phyloP scores from a whole-genome alignment of 2,113 vertebrate species.

The Istiophorus platypterus region DNA sequence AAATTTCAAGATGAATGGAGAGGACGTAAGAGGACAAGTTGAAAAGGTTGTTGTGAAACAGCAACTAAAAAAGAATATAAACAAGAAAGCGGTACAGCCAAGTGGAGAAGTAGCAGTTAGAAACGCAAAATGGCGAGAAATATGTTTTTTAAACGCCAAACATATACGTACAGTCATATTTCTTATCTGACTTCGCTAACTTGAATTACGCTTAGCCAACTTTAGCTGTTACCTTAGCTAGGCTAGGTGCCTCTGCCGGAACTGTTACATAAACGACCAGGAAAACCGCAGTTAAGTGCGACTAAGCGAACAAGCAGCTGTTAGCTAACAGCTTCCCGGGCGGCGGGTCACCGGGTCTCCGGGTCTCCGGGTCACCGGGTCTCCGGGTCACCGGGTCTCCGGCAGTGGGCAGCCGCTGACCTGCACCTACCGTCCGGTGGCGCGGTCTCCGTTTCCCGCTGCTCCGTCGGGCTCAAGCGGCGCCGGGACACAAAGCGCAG shows the following conservation, averaged over 20 bases:
- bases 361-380: too few species aligned
- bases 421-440: too few species aligned
- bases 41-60: too few species aligned
- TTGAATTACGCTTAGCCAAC: neutral
- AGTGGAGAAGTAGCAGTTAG: too few species aligned
- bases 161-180: neutral
- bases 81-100: too few species aligned
- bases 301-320: neutral
- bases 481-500: neutral
- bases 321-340: neutral
- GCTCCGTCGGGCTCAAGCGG: neutral
- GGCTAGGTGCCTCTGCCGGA: neutral
- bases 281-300: neutral
- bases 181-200: neutral
- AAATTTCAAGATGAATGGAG: too few species aligned
- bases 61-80: too few species aligned
- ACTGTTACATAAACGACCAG: neutral
- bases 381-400: too few species aligned
- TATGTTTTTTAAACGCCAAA: neutral
- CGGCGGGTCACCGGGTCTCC: slow-evolving; percentile 18
- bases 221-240: slow-evolving; percentile 24
- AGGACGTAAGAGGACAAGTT: too few species aligned
- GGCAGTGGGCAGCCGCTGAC: too few species aligned
- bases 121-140: too few species aligned
- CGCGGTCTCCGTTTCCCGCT: neutral